Evolutionary conservation across 2,113 vertebrate species (phyloP).

Genomic region (Mirza zaza): DNA sequence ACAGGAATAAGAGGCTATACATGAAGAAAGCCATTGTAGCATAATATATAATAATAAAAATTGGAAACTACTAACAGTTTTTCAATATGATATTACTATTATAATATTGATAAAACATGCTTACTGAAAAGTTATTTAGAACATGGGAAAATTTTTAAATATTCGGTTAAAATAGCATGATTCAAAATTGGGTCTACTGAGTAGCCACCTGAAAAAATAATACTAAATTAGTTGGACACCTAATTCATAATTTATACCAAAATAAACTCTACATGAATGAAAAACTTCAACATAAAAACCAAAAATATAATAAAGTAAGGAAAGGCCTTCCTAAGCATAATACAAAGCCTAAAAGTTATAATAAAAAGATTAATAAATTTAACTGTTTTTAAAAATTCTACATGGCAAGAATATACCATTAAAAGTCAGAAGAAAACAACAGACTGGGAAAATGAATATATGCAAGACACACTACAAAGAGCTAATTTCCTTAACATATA

Average conservation of each 20-base stretch:
- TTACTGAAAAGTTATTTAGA: neutral
- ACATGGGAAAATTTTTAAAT: slow-evolving; percentile 19
- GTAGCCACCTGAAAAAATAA: slow-evolving; percentile 1
- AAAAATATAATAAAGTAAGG: neutral
- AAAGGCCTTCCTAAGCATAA: neutral
- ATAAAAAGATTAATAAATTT: slow-evolving; percentile 15
- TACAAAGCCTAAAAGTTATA: neutral
- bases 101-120: neutral
- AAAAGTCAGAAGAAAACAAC: neutral
- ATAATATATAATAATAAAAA: slow-evolving; percentile 25
- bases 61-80: neutral
- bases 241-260: slow-evolving; percentile 30
- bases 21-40: neutral
- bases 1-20: neutral
- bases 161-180: slow-evolving; percentile 10
- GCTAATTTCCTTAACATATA: neutral
- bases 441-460: neutral
- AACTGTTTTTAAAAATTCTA: neutral
- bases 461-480: neutral
- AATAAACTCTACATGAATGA: slow-evolving; percentile 13
- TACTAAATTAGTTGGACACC: neutral
- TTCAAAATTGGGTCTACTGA: neutral
- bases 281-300: slow-evolving; percentile 44
- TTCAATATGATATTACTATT: neutral
- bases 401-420: neutral